Conservation (phyloP, 2,113 vertebrate genomes). For the Oncorhynchus keta region DNA sequence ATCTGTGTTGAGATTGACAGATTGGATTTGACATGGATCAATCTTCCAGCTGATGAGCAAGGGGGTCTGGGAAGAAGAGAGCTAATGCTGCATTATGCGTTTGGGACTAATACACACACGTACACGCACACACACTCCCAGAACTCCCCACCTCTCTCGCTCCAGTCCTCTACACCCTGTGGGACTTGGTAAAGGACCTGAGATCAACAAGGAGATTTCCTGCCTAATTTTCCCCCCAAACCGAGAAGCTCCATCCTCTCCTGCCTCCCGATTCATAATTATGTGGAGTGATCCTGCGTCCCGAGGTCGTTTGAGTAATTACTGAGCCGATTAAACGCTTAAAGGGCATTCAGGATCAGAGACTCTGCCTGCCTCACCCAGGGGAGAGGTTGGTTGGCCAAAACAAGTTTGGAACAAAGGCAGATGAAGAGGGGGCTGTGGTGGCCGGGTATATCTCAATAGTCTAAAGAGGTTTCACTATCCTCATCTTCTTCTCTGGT, state of each 20-base stretch:
- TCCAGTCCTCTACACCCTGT: background rate
- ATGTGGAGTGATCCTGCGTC: constrained; percentile 50
- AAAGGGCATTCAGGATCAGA: constrained; percentile 52
- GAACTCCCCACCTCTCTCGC: background rate
- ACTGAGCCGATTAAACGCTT: constrained; percentile 57
- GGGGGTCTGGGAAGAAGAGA: constrained; percentile 47
- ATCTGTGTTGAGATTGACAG: constrained; percentile 43
- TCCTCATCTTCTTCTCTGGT: background rate
- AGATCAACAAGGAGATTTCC: constrained; percentile 44
- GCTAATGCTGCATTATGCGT: constrained; percentile 37
- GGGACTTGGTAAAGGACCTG: constrained; percentile 36
- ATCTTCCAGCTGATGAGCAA: constrained; percentile 64
- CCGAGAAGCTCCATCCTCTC: constrained; percentile 12
- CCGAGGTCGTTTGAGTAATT: constrained; percentile 60
- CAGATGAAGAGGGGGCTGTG: background rate
- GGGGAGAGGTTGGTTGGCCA: constrained; percentile 34
- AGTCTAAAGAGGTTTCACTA: background rate
- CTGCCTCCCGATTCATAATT: constrained; percentile 53
- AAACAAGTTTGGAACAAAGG: constrained; percentile 41
- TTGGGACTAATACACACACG: constrained; percentile 28
- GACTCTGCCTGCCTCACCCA: constrained; percentile 33
- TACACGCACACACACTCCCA: constrained; percentile 11
- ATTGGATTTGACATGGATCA: constrained; percentile 72
- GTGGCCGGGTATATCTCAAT: background rate
- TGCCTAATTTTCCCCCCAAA: constrained; percentile 25